Conservation (phyloP, 2,797 vertebrate genomes). For the Dermochelys coriacea region DNA sequence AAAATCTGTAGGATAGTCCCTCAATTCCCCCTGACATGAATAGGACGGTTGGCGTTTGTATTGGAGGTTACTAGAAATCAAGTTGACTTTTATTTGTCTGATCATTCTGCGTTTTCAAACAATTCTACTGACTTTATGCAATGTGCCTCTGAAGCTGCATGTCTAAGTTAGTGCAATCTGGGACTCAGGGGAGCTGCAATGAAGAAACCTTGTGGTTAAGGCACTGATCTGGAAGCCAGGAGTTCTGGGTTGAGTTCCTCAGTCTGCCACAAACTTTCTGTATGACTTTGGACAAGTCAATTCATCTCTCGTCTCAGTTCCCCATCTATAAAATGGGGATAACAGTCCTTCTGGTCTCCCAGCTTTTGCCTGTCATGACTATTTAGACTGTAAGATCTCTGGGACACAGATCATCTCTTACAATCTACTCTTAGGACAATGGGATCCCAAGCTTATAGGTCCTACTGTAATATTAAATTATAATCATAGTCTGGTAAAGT, state of each 20-base stretch:
- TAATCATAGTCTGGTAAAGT: not conserved
- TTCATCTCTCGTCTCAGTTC: not conserved
- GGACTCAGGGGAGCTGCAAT: not conserved
- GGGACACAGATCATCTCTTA: not conserved
- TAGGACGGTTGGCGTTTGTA: not conserved
- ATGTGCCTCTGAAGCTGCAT: not conserved
- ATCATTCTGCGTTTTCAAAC: not conserved
- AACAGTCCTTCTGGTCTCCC: not conserved
- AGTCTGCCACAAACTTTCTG: not conserved
- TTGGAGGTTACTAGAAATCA: not conserved
- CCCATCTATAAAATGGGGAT: not conserved
- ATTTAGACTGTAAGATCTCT: not conserved
- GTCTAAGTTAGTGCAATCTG: not conserved
- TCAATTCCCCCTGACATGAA: not conserved
- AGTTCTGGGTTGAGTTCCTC: not conserved
- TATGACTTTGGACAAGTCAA: not conserved
- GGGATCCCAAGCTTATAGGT: not conserved
- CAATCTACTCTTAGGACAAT: not conserved
- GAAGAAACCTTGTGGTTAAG: not conserved
- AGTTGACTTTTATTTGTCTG: not conserved
- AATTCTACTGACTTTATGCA: not conserved
- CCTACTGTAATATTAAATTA: not conserved
- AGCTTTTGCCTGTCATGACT: not conserved
- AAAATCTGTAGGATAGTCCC: not conserved
- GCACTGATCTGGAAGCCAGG: not conserved